These are phyloP conservation scores for Penaeus chinensis DNA, from an alignment of 1,140 invertebrate species.

Conservation along the genomic window DNA sequence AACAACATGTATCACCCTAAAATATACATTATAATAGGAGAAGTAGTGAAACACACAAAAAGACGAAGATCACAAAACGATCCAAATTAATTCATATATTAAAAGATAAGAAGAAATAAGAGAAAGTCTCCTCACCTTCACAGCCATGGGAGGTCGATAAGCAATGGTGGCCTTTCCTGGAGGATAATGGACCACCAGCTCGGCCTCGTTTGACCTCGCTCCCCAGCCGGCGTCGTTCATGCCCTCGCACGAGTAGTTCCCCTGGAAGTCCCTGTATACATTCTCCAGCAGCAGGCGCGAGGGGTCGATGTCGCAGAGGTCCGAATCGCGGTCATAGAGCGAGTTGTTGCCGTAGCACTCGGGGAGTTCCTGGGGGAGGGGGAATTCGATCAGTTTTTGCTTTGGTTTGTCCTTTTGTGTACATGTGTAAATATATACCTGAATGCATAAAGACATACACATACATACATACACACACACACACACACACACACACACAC, in stretches of 20 bases:
- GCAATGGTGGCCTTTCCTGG: slow-evolving; percentile 79
- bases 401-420: neutral
- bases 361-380: slow-evolving; percentile 42
- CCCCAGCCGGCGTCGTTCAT: slow-evolving; percentile 89
- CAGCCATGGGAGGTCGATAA: slow-evolving; percentile 79
- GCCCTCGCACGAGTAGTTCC: slow-evolving; percentile 92
- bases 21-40: too few relatives aligned
- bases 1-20: too few relatives aligned
- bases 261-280: slow-evolving; percentile 85
- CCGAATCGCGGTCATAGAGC: slow-evolving; percentile 58
- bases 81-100: too few relatives aligned
- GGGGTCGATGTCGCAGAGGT: slow-evolving; percentile 85
- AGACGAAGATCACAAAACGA: too few relatives aligned
- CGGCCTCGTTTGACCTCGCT: slow-evolving; percentile 77
- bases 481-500: neutral
- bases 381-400: neutral
- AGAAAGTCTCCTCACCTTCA: slow-evolving; percentile 76
- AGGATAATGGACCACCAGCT: slow-evolving; percentile 83
- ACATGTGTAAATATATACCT: neutral
- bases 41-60: too few relatives aligned
- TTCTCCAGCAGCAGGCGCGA: slow-evolving; percentile 83
- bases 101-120: too few relatives aligned
- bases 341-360: slow-evolving; percentile 57
- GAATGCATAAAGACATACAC: neutral
- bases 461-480: neutral